Evolutionary conservation across 2,888 invertebrate species (phyloP), one percentile per base, ranked within the genome.

Genomic region (Melieria omissa): DNA sequence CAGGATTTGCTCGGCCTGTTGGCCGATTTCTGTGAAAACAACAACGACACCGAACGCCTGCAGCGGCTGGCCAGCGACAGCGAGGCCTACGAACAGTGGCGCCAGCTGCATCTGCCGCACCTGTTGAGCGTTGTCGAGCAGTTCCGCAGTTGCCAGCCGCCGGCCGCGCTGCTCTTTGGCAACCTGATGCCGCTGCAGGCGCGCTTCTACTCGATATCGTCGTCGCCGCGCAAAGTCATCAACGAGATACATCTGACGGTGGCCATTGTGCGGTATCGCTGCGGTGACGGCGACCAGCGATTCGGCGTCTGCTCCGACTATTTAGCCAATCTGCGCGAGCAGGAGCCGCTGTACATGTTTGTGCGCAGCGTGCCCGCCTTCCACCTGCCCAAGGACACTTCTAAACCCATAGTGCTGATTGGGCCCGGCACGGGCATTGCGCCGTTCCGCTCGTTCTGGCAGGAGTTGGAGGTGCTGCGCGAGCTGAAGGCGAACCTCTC

Each of bases 291-390:
- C 65, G 93, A 93, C 49, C 85, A 93, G 57, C 97, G 97, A 86
- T 95, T 92, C 82, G 98, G 98, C 64, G 97, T 98, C 63, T 97
- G 97, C 86, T 97, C 97, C 71, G 96, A 95, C 88, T 98, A 96
- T 88, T 89, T 98, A 76, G 93, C 93, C 86, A 91, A 93, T 75
- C 88, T 93, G 76, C 89, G 90, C 54, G 89, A 91, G 54, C 91
- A 92, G 7, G 92, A 94, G 78, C 90, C 92, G 67, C 88, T 95
- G 9, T 91, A 90, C 82, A 89, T 94, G 75, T 97, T 95, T 84
- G 93, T 96, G 54, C 89, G 97, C 88, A 96, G 95, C 83, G 96
- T 96, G 44, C 92, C 93, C 1, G 93, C 92, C 81, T 97, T 97
- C 88, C 93, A 95, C 82, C 89, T 97, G 81, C 97, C 97, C 0